Conservation (phyloP, 2,888 invertebrate species). For the Hyles lineata region DNA sequence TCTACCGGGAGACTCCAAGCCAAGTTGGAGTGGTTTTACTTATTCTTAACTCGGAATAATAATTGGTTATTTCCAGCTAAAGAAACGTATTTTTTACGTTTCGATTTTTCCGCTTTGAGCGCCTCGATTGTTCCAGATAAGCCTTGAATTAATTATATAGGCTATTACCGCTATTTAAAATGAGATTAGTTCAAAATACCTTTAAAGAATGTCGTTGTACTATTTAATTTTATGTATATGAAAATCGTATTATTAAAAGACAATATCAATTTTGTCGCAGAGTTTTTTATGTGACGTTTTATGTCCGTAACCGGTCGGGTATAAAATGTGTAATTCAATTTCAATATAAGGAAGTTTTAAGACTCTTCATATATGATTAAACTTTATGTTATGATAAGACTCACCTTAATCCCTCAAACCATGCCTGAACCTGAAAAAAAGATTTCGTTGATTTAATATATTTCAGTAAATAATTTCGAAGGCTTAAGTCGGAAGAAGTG, state of each 20-base stretch:
- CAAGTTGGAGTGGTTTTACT: constrained; percentile 43
- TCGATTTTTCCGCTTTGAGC: neutral
- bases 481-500: neutral
- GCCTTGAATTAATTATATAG: neutral
- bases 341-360: no score
- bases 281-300: no score
- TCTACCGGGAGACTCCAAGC: constrained; percentile 35
- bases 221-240: neutral
- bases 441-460: neutral
- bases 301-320: no score
- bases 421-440: constrained; percentile 48
- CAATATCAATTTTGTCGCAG: no score
- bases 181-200: neutral
- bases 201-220: neutral
- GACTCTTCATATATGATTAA: neutral
- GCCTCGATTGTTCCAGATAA: neutral
- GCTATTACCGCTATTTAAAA: neutral
- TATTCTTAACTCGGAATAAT: constrained; percentile 29
- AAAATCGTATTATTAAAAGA: neutral
- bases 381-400: constrained; percentile 30
- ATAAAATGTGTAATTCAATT: no score
- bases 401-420: constrained; percentile 51
- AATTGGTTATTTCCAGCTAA: constrained; percentile 16
- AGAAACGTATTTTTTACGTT: neutral
- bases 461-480: neutral